phyloP scores from a whole-genome alignment of 1,140 invertebrate genomes.

The Nomia melanderi region DNA sequence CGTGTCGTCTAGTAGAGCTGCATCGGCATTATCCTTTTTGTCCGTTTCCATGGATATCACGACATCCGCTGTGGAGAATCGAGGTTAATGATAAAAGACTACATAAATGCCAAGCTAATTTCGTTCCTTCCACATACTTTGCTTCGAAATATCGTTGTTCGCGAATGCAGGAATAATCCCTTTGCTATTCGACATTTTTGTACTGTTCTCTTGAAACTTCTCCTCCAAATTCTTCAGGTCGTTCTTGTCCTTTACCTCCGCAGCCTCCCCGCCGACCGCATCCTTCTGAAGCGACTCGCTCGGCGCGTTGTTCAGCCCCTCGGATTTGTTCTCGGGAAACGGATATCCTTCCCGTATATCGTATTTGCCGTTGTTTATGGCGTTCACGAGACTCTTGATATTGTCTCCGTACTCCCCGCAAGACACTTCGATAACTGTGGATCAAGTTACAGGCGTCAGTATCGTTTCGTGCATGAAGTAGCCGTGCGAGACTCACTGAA shows the following conservation, averaged over 20 bases:
- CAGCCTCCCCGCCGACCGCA: slow-evolving; percentile 70
- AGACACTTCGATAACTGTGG: slow-evolving; percentile 93
- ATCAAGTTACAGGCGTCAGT: background rate
- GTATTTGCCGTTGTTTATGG: slow-evolving; percentile 90
- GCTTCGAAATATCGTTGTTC: slow-evolving; percentile 87
- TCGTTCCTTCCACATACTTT: slow-evolving; percentile 62
- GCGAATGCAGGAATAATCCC: slow-evolving; percentile 81
- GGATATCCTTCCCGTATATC: slow-evolving; percentile 86
- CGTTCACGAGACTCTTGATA: slow-evolving; percentile 90
- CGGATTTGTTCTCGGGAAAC: slow-evolving; percentile 83
- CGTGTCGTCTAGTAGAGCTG: slow-evolving; percentile 84
- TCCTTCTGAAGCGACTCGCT: slow-evolving; percentile 64
- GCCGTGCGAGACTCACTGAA: slow-evolving; percentile 85
- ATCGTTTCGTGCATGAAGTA: background rate
- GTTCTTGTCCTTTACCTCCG: slow-evolving; percentile 80
- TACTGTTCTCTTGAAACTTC: slow-evolving; percentile 81
- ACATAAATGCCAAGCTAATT: no score
- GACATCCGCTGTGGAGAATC: slow-evolving; percentile 77
- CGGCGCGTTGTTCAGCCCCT: slow-evolving; percentile 84
- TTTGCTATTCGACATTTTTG: slow-evolving; percentile 70
- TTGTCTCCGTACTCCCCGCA: slow-evolving; percentile 97
- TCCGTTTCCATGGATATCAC: slow-evolving; percentile 83
- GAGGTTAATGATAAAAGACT: slow-evolving; percentile 28
- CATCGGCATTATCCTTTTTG: slow-evolving; percentile 85
- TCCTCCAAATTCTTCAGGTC: slow-evolving; percentile 79